Percentiles rank a stretch among this genome's conserved stretches.
phyloP scores from a whole-genome alignment of 2,888 invertebrate genomes.

The Archaeoteleia sp. region DNA sequence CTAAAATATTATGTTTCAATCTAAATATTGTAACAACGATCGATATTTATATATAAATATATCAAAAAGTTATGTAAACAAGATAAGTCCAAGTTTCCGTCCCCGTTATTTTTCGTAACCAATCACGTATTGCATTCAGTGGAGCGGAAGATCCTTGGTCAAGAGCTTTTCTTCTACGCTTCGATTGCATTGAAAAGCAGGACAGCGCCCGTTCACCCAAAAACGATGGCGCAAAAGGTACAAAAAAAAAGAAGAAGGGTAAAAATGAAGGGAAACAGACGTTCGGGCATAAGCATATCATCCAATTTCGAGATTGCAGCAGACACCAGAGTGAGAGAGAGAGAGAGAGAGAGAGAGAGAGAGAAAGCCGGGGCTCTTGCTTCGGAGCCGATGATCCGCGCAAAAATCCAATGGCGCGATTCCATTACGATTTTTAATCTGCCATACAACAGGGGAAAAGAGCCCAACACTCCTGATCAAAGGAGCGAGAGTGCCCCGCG shows the following conservation, averaged over 20 bases:
- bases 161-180: constrained; percentile 28
- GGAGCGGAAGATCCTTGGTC: constrained; percentile 17
- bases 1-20: too few relatives aligned
- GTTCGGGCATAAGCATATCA: constrained; percentile 42
- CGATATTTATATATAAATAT: too few relatives aligned
- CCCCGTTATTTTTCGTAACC: too few relatives aligned
- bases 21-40: too few relatives aligned
- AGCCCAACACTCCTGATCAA: constrained; percentile 12
- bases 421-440: constrained; percentile 53
- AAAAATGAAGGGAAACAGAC: constrained; percentile 7
- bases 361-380: constrained; percentile 8
- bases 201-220: constrained; percentile 31
- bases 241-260: constrained; percentile 11
- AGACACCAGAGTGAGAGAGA: constrained; percentile 14
- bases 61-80: too few relatives aligned
- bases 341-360: constrained; percentile 3
- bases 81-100: too few relatives aligned
- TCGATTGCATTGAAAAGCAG: constrained; percentile 35
- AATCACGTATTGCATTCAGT: constrained; percentile 17
- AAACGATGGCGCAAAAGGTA: constrained; percentile 25
- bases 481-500: constrained; percentile 21
- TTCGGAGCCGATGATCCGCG: constrained; percentile 23
- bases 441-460: constrained; percentile 25
- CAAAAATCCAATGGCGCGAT: constrained; percentile 52
- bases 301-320: constrained; percentile 49